These are phyloP conservation scores for Bovichtus variegatus DNA, from an alignment of 2,797 vertebrate species.

Conservation along the genomic window DNA sequence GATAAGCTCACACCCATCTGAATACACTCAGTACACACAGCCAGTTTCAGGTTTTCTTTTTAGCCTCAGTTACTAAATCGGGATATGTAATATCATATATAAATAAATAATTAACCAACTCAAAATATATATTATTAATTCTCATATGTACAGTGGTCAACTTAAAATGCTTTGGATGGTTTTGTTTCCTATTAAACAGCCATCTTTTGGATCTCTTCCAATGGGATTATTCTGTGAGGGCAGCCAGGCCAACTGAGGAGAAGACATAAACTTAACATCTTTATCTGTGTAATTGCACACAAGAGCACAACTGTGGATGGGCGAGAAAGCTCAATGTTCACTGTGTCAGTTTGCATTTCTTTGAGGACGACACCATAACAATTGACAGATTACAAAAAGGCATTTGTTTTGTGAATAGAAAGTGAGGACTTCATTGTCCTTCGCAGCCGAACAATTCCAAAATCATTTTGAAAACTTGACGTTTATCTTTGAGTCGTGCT, in stretches of 20 bases:
- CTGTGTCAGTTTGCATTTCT: constrained; percentile 43
- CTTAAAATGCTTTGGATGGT: constrained; percentile 34
- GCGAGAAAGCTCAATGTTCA: constrained; percentile 72
- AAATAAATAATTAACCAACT: constrained; percentile 32
- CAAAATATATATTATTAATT: constrained; percentile 26
- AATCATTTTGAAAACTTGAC: constrained; percentile 13
- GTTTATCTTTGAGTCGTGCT: constrained; percentile 1
- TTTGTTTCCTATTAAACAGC: constrained; percentile 55
- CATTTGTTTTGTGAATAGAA: not conserved
- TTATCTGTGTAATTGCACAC: constrained; percentile 73
- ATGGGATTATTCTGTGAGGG: constrained; percentile 49
- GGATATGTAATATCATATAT: not conserved
- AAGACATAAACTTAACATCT: constrained; percentile 77
- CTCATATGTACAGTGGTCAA: constrained; percentile 14
- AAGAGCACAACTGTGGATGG: constrained; percentile 51
- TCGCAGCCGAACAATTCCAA: not conserved
- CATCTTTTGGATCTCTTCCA: constrained; percentile 48
- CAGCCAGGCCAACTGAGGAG: constrained; percentile 58
- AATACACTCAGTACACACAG: not conserved
- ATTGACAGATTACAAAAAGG: constrained; percentile 1
- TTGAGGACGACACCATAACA: constrained; percentile 12
- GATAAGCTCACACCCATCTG: constrained; percentile 7
- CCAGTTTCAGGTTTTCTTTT: not conserved
- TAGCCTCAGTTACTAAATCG: not conserved
- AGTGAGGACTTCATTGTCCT: not conserved